Evolutionary conservation across 2,797 vertebrate species (phyloP).

Genomic region (Hozukius guyotensis): DNA sequence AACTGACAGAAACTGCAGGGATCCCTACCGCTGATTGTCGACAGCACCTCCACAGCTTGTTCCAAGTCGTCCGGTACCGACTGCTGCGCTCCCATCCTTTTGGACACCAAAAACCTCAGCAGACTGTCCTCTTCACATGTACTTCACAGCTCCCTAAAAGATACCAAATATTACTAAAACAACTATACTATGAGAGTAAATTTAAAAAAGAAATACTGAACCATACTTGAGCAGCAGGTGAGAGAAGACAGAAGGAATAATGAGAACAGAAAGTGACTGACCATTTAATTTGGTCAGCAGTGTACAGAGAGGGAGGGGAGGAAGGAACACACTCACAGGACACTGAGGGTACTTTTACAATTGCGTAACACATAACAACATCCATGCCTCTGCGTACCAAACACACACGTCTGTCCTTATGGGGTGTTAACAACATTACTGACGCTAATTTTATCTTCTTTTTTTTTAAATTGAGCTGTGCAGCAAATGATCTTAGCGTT

Average conservation of each 20-base stretch:
- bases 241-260: constrained; percentile 6
- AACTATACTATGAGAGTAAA: neutral
- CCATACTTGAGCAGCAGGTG: neutral
- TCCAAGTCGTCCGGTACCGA: constrained; percentile 38
- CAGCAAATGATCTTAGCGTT: neutral
- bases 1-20: neutral
- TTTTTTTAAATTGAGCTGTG: constrained; percentile 1
- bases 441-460: constrained; percentile 38
- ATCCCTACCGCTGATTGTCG: constrained; percentile 41
- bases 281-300: constrained; percentile 58
- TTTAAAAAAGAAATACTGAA: neutral
- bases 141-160: constrained; percentile 18
- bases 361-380: constrained; percentile 57
- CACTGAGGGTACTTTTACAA: constrained; percentile 30
- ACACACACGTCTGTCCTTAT: constrained; percentile 24
- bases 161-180: neutral
- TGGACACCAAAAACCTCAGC: constrained; percentile 19
- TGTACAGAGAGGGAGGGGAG: constrained; percentile 30
- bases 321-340: constrained; percentile 29
- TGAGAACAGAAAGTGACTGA: constrained; percentile 35
- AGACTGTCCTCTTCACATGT: constrained; percentile 28
- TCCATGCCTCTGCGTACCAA: constrained; percentile 12
- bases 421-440: constrained; percentile 47
- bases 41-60: constrained; percentile 30
- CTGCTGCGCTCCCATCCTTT: constrained; percentile 48